Conservation (phyloP, 2,888 invertebrate species). For the Erebia epiphron region DNA sequence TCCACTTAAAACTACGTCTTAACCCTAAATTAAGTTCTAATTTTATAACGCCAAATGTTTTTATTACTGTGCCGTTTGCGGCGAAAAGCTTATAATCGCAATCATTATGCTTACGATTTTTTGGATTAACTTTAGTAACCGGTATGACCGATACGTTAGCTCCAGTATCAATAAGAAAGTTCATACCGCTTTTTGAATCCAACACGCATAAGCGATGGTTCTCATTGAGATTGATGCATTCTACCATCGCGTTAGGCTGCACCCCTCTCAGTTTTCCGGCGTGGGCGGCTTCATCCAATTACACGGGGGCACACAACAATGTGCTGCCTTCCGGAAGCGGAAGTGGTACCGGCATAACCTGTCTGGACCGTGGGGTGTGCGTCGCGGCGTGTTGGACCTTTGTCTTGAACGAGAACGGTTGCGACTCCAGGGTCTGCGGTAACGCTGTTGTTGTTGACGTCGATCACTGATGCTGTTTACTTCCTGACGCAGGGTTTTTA, state of each 20-base stretch:
- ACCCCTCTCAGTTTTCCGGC: neutral
- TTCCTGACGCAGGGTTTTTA: neutral
- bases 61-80: neutral
- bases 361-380: neutral
- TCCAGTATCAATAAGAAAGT: too few species aligned
- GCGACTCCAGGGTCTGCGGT: too few species aligned
- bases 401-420: too few species aligned
- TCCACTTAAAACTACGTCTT: neutral
- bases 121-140: too few species aligned
- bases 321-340: neutral
- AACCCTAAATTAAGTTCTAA: neutral
- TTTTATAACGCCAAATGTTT: neutral
- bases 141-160: too few species aligned
- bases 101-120: too few species aligned
- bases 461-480: neutral
- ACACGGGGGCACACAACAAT: neutral
- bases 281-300: neutral
- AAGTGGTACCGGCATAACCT: neutral
- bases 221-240: neutral
- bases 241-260: neutral
- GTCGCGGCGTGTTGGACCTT: neutral
- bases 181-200: too few species aligned
- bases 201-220: too few species aligned
- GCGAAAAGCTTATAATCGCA: neutral
- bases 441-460: neutral